Base-by-base conservation (phyloP, 2,888 invertebrate genomes). In the Malachius bipustulatus region DNA sequence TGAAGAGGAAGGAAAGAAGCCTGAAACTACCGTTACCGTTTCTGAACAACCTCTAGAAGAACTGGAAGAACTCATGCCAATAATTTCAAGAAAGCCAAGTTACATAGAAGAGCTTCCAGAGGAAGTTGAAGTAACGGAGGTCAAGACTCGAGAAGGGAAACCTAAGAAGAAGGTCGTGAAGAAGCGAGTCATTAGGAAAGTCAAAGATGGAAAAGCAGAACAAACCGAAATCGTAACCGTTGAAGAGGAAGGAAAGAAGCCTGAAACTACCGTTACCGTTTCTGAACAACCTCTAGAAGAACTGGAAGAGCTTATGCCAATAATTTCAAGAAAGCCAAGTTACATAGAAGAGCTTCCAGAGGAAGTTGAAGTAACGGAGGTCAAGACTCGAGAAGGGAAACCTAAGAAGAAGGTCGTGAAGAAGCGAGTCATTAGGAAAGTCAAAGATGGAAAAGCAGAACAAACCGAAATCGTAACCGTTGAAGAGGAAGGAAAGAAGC, bases 1-100 rank as follows among this genome's bases (percentile, higher is more conserved):
- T 30, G 64, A 66, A 42, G 65, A 66, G 52, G 66, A 65, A 39
- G 65, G 61, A 28, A 59, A 65, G 42, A 34, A 60, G 41, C 66
- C 58, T 4, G 51, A 61, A 36, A 58, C 61, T 3, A 53, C 60
- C 1, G 59, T 69, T 12, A 52, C 56, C 14, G 56, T 64, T 6
- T 35, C 46, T 30, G 49, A 51, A 37, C 31, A 35, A 32, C 44
- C 55, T 36, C 55, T 67, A 3, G 56, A 55, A 16, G 58, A 64
- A 16, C 42, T 49, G n/a, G 43, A 41, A 34, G 47, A 48, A 35
- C 27, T 37, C 19, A 29, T 36, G 10, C 36, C 44, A 11, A 36
- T 37, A 8, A 31, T 8, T 14, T 6, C 15, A 4, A 4, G 8
- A 9, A 6, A 4, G 11, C 14, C 27, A 30, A 24, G 35, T 19